Percentiles rank a stretch among this genome's conserved stretches.
These are phyloP conservation scores for Parotia lawesii DNA, from an alignment of 2,113 vertebrate species.

Conservation along the genomic window DNA sequence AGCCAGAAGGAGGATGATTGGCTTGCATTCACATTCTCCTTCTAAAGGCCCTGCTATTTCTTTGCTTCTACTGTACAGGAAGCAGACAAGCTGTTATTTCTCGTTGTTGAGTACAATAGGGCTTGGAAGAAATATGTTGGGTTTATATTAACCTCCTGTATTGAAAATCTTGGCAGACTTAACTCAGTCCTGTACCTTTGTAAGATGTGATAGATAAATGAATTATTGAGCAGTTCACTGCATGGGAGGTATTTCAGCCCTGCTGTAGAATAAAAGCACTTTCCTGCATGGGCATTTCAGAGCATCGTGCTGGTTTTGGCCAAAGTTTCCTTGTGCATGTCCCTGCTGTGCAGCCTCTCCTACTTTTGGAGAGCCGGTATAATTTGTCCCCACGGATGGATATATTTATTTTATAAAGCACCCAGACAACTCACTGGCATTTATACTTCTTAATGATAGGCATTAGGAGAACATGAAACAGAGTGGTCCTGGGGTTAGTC, in stretches of 20 bases:
- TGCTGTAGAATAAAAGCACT: background rate
- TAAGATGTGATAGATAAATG: conserved; percentile 12
- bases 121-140: conserved; percentile 7
- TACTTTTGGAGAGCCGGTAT: background rate
- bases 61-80: conserved; percentile 46
- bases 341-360: background rate
- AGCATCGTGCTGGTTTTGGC: background rate
- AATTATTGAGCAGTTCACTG: conserved; percentile 8
- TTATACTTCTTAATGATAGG: conserved; percentile 12
- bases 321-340: background rate
- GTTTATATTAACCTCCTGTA: conserved; percentile 43
- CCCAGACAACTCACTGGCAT: background rate
- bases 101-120: conserved; percentile 46
- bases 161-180: conserved; percentile 27
- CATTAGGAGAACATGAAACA: conserved; percentile 18
- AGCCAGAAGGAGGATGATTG: conserved; percentile 42
- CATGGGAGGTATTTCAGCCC: conserved; percentile 2
- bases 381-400: background rate
- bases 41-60: conserved; percentile 33
- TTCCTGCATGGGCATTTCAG: background rate
- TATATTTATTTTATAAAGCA: conserved; percentile 3
- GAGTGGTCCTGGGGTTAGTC: conserved; percentile 12
- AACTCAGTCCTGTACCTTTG: conserved; percentile 25
- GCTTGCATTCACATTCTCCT: conserved; percentile 38
- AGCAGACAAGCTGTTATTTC: conserved; percentile 56